Evolutionary conservation across 2,888 invertebrate genomes (phyloP), one percentile per base, ranked within the genome.

Genomic region (Pandemis cinnamomeana): DNA sequence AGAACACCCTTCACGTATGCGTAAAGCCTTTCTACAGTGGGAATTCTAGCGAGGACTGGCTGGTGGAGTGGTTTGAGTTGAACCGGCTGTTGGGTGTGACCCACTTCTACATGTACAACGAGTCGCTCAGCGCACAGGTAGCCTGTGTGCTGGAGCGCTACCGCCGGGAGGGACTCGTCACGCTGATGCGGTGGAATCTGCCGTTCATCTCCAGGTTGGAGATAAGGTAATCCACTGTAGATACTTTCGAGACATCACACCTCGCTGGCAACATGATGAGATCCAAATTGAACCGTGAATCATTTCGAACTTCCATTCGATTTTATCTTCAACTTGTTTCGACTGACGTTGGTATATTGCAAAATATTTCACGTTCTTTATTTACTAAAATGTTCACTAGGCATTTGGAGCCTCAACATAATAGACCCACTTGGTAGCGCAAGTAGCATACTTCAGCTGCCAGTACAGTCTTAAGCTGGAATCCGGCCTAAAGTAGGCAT

Each of bases 71-170:
- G 95, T 95, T 98, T 82, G 98, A 98, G 89, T 92, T 98, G 81
- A 97, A 98, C 89, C 95, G 96, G 10, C 90, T 98, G 58, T 92
- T 98, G 79, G 98, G 98, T 0, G 97, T 97, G 55, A 96, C 95
- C 69, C 98, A 98, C 88, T 98, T 98, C 89, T 98, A 97, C 70
- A 96, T 98, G 91, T 98, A 98, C 93, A 98, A 98, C 87, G 97
- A 98, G 87, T 98, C 98, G 0, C 94, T 98, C 62, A 98, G 98
- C 27, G 91, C 95, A 0, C 96, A 96, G 68, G 97, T 97, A 13
- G 95, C 95, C 20, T 98, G 98, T 85, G 95, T 98, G 41, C 92
- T 98, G 60, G 94, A 95, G 61, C 95, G 96, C 85, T 98, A 97
- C 84, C 92, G 92, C 77, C 90, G 94, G 76, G 93, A 95, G 79